Evolutionary conservation across 2,113 vertebrate genomes (phyloP).

Genomic region (Callorhinus ursinus): DNA sequence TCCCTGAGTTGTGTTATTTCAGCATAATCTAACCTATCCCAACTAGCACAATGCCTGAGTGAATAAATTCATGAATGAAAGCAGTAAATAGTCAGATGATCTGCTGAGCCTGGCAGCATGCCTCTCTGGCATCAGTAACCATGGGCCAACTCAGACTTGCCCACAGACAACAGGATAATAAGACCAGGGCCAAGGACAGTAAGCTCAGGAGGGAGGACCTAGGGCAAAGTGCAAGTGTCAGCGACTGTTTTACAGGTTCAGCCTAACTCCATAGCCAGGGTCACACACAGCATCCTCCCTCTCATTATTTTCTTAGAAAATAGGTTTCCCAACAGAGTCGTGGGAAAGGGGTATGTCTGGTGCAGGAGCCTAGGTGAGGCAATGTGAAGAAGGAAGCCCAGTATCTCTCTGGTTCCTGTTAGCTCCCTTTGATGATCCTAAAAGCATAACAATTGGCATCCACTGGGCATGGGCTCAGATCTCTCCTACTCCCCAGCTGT

Average conservation of each 20-base stretch:
- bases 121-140: not conserved
- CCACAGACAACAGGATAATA: too few species aligned
- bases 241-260: not conserved
- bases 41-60: not conserved
- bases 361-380: not conserved
- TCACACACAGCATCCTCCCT: not conserved
- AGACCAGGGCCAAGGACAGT: not conserved
- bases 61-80: not conserved
- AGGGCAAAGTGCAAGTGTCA: not conserved
- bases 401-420: not conserved
- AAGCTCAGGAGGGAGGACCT: not conserved
- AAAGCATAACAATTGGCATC: not conserved
- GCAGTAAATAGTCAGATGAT: not conserved
- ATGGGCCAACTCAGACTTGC: not conserved
- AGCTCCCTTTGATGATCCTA: not conserved
- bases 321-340: not conserved
- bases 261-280: not conserved
- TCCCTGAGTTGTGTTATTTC: not conserved
- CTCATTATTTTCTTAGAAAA: constrained; percentile 10
- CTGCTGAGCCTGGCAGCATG: not conserved
- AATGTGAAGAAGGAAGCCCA: not conserved
- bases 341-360: not conserved
- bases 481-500: not conserved
- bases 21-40: not conserved
- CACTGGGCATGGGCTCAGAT: not conserved